Evolutionary conservation across 2,797 vertebrate genomes (phyloP).

Genomic region (Babyrousa celebensis): DNA sequence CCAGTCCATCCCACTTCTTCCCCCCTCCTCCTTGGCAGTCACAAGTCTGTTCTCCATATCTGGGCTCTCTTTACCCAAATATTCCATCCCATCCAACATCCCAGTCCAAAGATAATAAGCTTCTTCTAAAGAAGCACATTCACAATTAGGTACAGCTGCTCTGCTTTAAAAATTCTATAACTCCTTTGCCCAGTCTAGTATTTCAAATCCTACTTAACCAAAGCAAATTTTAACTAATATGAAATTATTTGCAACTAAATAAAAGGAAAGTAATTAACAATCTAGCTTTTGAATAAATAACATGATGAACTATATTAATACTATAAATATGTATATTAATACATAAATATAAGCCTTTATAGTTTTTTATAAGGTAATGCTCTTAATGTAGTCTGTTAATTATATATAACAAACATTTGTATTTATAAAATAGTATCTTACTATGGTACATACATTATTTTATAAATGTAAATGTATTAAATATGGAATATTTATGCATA

Average conservation of each 20-base stretch:
- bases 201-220: slow-evolving; percentile 27
- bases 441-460: slow-evolving; percentile 37
- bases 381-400: slow-evolving; percentile 46
- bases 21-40: too few relatives aligned
- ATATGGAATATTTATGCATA: not conserved
- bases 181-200: not conserved
- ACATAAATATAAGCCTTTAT: not conserved
- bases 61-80: not conserved
- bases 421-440: slow-evolving; percentile 54
- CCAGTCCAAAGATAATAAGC: not conserved
- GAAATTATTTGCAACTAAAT: slow-evolving; percentile 39
- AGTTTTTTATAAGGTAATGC: slow-evolving; percentile 32
- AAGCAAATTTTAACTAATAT: slow-evolving; percentile 40
- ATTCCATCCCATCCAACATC: not conserved
- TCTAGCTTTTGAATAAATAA: not conserved
- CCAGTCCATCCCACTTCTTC: too few relatives aligned
- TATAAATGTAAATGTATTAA: slow-evolving; percentile 50
- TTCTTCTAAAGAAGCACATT: slow-evolving; percentile 9
- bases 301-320: not conserved
- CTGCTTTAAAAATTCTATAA: slow-evolving; percentile 9
- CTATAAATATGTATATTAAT: not conserved
- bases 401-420: slow-evolving; percentile 3
- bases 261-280: slow-evolving; percentile 30
- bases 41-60: too few relatives aligned
- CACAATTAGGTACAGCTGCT: not conserved